Conservation (phyloP, 2,888 invertebrate species). For the Candidula unifasciata region DNA sequence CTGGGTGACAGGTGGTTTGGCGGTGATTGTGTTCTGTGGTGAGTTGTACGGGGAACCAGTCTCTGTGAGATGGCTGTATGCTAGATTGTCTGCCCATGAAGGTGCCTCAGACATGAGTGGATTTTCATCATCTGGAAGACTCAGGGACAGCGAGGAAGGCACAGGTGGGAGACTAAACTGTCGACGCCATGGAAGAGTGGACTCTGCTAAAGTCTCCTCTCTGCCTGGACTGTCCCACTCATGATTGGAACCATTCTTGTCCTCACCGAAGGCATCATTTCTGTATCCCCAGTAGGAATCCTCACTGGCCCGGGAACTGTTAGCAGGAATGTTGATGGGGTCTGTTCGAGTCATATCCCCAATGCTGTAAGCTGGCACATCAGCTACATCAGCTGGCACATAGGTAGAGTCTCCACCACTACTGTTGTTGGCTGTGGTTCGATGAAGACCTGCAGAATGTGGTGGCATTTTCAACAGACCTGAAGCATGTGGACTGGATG, state of each 20-base stretch:
- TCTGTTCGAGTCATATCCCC: not conserved
- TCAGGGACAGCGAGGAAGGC: conserved; percentile 58
- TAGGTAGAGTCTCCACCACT: not conserved
- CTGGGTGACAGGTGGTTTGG: conserved; percentile 55
- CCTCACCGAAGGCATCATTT: not conserved
- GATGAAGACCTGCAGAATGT: not conserved
- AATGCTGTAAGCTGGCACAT: not conserved
- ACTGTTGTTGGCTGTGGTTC: not conserved
- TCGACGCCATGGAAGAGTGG: conserved; percentile 89
- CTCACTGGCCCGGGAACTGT: not conserved
- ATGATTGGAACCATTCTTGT: conserved; percentile 3
- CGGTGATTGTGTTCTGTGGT: conserved; percentile 66
- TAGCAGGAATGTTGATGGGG: conserved; percentile 29
- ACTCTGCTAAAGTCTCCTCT: conserved; percentile 91
- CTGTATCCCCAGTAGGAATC: not conserved
- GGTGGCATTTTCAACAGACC: not conserved
- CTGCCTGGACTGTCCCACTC: conserved; percentile 49
- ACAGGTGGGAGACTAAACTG: conserved; percentile 60
- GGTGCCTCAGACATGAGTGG: conserved; percentile 87
- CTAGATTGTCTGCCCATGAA: conserved; percentile 95
- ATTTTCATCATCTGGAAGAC: conserved; percentile 67
- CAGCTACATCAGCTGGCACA: not conserved
- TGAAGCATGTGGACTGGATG: not conserved
- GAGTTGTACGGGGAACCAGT: conserved; percentile 70
- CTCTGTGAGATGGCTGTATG: conserved; percentile 83